A percentile compares a stretch with the other conserved stretches of the same genome.
phyloP scores from a whole-genome alignment of 2,113 vertebrate species.

The Oxyura jamaicensis region DNA sequence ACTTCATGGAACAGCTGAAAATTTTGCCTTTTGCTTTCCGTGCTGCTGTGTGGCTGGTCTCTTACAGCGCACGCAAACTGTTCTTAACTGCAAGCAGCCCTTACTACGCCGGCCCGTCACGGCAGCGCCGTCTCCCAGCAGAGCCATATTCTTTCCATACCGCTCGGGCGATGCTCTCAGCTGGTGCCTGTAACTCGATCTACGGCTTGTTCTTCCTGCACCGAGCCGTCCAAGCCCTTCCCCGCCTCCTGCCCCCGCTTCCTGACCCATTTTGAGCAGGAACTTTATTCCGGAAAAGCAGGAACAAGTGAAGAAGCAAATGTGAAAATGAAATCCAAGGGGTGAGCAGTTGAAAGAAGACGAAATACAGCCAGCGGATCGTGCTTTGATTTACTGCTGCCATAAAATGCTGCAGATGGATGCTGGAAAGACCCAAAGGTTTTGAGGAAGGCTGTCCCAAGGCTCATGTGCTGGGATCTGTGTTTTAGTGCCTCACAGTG shows the following conservation, averaged over 20 bases:
- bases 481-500: neutral
- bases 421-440: neutral
- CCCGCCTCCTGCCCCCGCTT: neutral
- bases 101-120: neutral
- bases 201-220: neutral
- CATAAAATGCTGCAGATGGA: rapidly evolving
- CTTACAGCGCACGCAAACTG: rapidly evolving
- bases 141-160: neutral
- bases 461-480: neutral
- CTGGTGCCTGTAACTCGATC: conserved; percentile 32
- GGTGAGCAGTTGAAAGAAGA: neutral
- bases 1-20: neutral
- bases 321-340: neutral
- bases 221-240: neutral
- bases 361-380: neutral
- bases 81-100: neutral
- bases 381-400: neutral
- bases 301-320: neutral
- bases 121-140: neutral
- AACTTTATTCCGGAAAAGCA: neutral
- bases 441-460: neutral
- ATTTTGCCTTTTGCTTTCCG: neutral
- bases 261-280: neutral
- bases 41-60: neutral
- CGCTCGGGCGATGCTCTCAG: neutral